These are phyloP conservation scores for Sarotherodon lohbergeri DNA, from an alignment of 2,113 vertebrate genomes.

Conservation along the genomic window DNA sequence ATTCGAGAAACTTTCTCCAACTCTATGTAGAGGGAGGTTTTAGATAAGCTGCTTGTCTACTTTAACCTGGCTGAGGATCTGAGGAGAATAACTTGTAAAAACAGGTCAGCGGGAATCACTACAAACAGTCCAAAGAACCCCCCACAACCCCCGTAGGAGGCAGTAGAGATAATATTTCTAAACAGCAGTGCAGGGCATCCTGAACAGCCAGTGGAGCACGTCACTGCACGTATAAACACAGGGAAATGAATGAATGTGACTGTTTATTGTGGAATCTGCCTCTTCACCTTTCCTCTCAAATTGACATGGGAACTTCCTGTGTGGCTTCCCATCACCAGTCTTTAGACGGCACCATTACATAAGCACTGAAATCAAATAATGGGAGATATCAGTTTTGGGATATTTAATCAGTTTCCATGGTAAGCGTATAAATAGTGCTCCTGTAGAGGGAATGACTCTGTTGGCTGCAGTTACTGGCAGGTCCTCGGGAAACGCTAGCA, in stretches of 20 bases:
- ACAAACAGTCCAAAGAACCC: slow-evolving; percentile 20
- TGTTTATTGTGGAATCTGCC: slow-evolving; percentile 15
- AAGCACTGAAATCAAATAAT: slow-evolving; percentile 2
- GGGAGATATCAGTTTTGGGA: neutral
- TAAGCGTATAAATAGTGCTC: neutral
- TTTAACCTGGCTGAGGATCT: slow-evolving; percentile 24
- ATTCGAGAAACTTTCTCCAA: neutral
- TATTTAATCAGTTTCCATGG: slow-evolving; percentile 22
- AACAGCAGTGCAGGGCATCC: slow-evolving; percentile 10
- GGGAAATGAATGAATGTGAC: neutral
- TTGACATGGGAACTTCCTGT: slow-evolving; percentile 3
- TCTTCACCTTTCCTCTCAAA: neutral
- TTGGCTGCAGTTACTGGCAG: slow-evolving; percentile 13
- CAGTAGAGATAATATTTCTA: slow-evolving; percentile 29
- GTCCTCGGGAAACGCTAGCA: neutral
- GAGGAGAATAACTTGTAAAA: slow-evolving; percentile 23
- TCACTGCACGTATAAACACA: neutral
- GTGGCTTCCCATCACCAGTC: neutral
- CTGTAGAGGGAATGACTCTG: neutral
- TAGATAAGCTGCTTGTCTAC: slow-evolving; percentile 8
- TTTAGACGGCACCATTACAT: neutral
- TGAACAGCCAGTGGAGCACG: neutral
- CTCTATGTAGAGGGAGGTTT: neutral
- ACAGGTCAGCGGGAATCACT: slow-evolving; percentile 15
- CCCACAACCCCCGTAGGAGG: neutral